Base-by-base conservation (phyloP, 2,888 invertebrate genomes). In the Phyllotreta striolata region DNA sequence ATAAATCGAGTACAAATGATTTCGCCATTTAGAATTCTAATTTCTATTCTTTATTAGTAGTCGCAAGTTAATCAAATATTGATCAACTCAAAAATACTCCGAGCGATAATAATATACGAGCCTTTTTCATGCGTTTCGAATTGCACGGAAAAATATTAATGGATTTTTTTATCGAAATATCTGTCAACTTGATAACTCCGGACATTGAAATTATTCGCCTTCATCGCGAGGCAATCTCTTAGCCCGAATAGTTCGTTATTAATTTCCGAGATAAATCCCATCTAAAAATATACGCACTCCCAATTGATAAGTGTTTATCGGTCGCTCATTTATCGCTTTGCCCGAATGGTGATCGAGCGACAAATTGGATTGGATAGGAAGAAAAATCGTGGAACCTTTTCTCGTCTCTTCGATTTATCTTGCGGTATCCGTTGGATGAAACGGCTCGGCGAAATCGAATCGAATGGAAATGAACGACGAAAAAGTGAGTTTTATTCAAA, bases 351-450 rank as follows among this genome's bases (percentile, higher is more conserved):
- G 37, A 49, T 49, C 34, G 10, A n/a, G 12, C n/a, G 35, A 49
- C 9, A 49, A 49, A 49, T 34, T 35, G 35, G 24, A 24, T 24
- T 24, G 24, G 24, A 24, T 24, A 24, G 24, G 24, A 8, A 24
- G 24, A 24, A 24, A 47, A 47, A 47, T 35, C 34, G 49, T 35
- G 1, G 14, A 1, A 8, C 34, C 34, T 10, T 49, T 35, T 49
- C 24, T 49, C 49, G 37, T 49, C 49, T n/a, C 49, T 34, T 49
- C 49, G 12, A 49, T 49, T 37, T 35, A 49, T 49, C 44, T 44
- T 1, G 6, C 49, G 37, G 35, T 49, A 4, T 1, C 24, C 24
- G 24, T 24, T 24, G 24, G 24, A 24, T 24, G 24, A 24, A n/a
- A n/a, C n/a, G n/a, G n/a, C n/a, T n/a, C n/a, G n/a, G n/a, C n/a